Evolutionary conservation across 2,113 vertebrate species (phyloP).

Genomic region (Larimichthys polyactis): DNA sequence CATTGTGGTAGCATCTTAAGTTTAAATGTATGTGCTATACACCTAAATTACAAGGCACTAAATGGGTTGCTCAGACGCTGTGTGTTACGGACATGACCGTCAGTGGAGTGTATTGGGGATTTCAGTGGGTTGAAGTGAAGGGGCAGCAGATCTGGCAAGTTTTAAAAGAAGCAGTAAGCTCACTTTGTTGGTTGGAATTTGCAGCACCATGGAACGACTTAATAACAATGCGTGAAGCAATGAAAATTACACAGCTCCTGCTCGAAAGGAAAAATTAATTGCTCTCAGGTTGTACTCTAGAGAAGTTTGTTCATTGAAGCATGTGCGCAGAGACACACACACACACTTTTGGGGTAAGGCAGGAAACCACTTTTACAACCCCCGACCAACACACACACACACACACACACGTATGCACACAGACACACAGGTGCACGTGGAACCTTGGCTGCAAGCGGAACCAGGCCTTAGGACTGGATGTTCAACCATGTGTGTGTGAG

Average conservation of each 20-base stretch:
- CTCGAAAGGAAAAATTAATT: conserved; percentile 79
- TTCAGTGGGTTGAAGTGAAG: conserved; percentile 42
- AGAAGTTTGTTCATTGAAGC: conserved; percentile 67
- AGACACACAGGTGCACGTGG: conserved; percentile 59
- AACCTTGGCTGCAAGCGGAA: conserved; percentile 62
- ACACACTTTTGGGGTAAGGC: conserved; percentile 1
- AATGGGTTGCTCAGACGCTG: conserved; percentile 8
- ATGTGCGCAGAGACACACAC: conserved; percentile 22
- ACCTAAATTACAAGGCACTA: conserved; percentile 19
- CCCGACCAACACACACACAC: conserved; percentile 8
- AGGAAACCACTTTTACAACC: conserved; percentile 19
- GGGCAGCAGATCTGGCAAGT: conserved; percentile 69
- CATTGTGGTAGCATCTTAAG: conserved; percentile 4
- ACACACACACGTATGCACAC: conserved; percentile 21
- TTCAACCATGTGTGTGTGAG: conserved; percentile 42
- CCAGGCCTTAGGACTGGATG: conserved; percentile 56
- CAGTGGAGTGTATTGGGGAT: conserved; percentile 29
- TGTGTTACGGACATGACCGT: conserved; percentile 29
- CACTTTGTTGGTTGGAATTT: conserved; percentile 78
- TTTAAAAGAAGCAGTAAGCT: conserved; percentile 67
- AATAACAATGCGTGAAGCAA: conserved; percentile 82
- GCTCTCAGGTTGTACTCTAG: conserved; percentile 77
- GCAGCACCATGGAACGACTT: conserved; percentile 76
- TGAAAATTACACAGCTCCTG: conserved; percentile 79
- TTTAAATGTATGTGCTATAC: conserved; percentile 1